Base-by-base conservation (phyloP, 2,888 invertebrate species). In the Ligdia adustata region DNA sequence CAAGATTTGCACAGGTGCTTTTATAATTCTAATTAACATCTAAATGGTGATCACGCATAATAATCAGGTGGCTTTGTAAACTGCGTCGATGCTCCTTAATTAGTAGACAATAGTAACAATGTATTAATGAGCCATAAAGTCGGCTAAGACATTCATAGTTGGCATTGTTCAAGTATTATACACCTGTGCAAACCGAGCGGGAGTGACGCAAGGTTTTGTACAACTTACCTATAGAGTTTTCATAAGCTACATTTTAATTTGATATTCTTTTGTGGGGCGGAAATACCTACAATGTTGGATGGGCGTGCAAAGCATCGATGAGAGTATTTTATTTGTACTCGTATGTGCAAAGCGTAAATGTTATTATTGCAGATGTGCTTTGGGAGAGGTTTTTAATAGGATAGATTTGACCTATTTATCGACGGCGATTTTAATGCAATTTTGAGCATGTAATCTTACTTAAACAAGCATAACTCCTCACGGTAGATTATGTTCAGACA, bases 11-110 rank as follows among this genome's bases (percentile, higher is more conserved):
- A 82, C 89, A 89, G 86, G 82, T 89, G 89, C 66, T 64, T 56
- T 64, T 71, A 77, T 81, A 83, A 84, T 85, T 82, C 75, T 86
- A 87, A 88, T 89, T 89, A 89, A 76, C 89, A 89, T 89, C 84
- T 84, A 88, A 87, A 89, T 88, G 86, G 78, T 88, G 80, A 86
- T 75, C 88, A 88, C 80, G 87, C 84, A 87, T 89, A 85, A 85
- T 86, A 85, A 88, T 87, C 83, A 87, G 80, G 69, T 80, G 78
- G 79, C 72, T 82, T 74, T 77, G 73, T 80, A 82, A 79, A 82
- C 75, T 75, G 74, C 72, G 70, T 71, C 76, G 79, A 75, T 74
- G 77, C 72, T 69, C 74, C 76, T 79, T 84, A 88, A 88, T 89
- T 86, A 82, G 72, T 75, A 79, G 79, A 83, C 81, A 86, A 88